Evolutionary conservation across 2,113 vertebrate genomes (phyloP).

Genomic region (Pimephales promelas): DNA sequence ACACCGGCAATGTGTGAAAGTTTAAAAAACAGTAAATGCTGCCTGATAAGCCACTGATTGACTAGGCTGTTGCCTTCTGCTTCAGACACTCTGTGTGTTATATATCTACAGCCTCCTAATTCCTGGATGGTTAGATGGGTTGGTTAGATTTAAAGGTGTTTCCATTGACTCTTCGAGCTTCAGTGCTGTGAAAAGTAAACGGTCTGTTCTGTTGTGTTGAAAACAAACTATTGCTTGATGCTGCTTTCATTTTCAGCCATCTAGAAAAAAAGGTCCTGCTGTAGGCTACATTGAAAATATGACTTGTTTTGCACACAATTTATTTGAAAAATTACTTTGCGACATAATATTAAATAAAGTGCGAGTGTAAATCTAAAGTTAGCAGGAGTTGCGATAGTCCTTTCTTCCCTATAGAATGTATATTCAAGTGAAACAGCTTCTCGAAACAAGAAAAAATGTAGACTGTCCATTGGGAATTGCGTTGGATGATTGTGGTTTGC

Average conservation of each 20-base stretch:
- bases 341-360: background rate
- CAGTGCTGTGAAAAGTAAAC: background rate
- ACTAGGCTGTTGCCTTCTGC: background rate
- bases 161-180: background rate
- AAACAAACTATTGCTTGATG: background rate
- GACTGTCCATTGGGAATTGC: no score
- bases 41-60: background rate
- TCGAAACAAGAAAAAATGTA: no score
- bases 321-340: background rate
- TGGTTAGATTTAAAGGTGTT: slow-evolving; percentile 9
- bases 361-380: background rate
- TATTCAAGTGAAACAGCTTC: no score
- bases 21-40: background rate
- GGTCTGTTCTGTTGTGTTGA: background rate
- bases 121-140: slow-evolving; percentile 7
- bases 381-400: no score
- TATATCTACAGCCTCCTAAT: background rate
- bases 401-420: no score
- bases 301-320: background rate
- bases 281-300: background rate
- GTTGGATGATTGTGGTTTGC: no score
- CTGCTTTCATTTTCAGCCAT: background rate
- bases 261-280: background rate
- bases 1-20: no score
- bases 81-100: no score